These are phyloP conservation scores for Eretmocerus hayati DNA, from an alignment of 2,888 invertebrate species.

Conservation along the genomic window DNA sequence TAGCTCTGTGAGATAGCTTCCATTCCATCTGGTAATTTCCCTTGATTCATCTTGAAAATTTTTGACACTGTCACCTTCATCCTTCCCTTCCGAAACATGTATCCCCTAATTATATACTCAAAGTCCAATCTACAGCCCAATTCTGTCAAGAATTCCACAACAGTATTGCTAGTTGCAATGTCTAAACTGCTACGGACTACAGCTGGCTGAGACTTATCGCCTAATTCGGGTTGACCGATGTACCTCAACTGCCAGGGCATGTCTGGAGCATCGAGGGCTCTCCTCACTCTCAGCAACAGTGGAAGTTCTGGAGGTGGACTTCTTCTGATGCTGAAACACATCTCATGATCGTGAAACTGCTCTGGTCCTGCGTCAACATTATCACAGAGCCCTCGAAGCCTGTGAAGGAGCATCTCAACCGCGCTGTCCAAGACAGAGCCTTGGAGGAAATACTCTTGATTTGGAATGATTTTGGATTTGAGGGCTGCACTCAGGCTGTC, in stretches of 20 bases:
- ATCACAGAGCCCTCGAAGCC: constrained; percentile 83
- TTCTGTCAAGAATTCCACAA: constrained; percentile 87
- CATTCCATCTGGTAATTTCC: constrained; percentile 60
- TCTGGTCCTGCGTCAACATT: constrained; percentile 87
- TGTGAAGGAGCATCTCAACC: constrained; percentile 82
- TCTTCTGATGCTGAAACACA: constrained; percentile 72
- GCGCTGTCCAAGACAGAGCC: constrained; percentile 89
- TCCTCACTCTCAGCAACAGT: constrained; percentile 71
- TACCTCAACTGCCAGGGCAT: constrained; percentile 87
- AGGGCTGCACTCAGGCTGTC: constrained; percentile 73
- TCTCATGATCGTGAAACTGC: constrained; percentile 88
- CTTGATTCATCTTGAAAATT: constrained; percentile 77
- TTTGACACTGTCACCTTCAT: constrained; percentile 97
- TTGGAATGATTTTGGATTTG: constrained; percentile 80
- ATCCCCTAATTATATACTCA: constrained; percentile 87
- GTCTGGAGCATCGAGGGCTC: constrained; percentile 70
- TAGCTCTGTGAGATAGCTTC: constrained; percentile 89
- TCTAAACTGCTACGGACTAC: constrained; percentile 88
- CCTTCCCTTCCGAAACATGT: constrained; percentile 91
- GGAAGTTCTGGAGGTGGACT: constrained; percentile 48
- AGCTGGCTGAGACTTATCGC: constrained; percentile 82
- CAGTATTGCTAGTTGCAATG: constrained; percentile 82
- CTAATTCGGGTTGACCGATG: constrained; percentile 84
- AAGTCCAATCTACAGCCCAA: constrained; percentile 86
- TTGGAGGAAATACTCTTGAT: constrained; percentile 88